Conservation (phyloP, 1,140 invertebrate species). For the Drosophila bocqueti region DNA sequence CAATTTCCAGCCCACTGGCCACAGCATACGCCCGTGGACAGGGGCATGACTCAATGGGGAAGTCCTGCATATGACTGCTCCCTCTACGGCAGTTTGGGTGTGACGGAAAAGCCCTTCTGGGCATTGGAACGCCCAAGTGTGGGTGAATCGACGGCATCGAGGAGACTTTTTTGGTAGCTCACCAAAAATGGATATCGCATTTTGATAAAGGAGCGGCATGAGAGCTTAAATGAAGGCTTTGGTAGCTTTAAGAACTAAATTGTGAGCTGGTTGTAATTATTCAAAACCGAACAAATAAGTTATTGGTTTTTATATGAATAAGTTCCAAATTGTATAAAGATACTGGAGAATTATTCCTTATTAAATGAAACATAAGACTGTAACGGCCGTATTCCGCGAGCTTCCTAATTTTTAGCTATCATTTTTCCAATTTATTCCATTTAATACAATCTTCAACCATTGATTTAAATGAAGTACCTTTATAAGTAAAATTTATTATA, state of each 20-base stretch:
- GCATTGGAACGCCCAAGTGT: constrained; percentile 41
- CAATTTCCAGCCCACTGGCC: constrained; percentile 72
- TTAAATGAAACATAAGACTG: too few relatives aligned
- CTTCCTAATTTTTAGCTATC: too few relatives aligned
- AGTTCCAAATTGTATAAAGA: too few relatives aligned
- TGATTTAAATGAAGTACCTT: too few relatives aligned
- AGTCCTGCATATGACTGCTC: constrained; percentile 65
- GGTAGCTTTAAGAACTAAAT: not conserved
- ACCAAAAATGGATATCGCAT: constrained; percentile 31
- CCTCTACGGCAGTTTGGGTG: constrained; percentile 40
- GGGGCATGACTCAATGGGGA: constrained; percentile 68
- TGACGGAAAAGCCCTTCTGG: constrained; percentile 67
- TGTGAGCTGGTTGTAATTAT: not conserved
- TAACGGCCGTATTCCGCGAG: too few relatives aligned
- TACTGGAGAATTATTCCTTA: too few relatives aligned
- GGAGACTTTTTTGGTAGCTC: constrained; percentile 2
- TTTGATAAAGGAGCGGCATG: not conserved
- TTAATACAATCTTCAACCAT: too few relatives aligned
- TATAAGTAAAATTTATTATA: too few relatives aligned
- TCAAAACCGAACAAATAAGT: not conserved
- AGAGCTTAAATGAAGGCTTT: not conserved
- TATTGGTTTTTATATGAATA: too few relatives aligned
- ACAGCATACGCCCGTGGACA: constrained; percentile 44
- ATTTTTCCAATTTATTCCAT: too few relatives aligned
- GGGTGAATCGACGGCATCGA: constrained; percentile 16